Evolutionary conservation across 2,888 invertebrate species (phyloP).

Genomic region (Podabrus alpinus): DNA sequence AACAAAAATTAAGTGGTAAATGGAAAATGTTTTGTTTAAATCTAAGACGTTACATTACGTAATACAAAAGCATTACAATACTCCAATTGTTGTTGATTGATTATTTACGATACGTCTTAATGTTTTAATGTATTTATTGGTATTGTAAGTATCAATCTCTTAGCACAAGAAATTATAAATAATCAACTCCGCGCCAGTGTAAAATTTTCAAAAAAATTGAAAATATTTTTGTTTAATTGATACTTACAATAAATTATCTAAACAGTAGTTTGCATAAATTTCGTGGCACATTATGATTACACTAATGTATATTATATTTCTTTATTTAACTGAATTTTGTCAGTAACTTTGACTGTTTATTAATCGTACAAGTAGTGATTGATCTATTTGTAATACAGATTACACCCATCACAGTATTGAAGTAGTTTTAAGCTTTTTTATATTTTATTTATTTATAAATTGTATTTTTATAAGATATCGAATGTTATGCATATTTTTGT

Average conservation of each 20-base stretch:
- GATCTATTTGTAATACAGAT: constrained; percentile 27
- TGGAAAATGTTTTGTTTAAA: background rate
- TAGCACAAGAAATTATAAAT: background rate
- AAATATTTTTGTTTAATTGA: background rate
- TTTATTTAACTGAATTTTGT: constrained; percentile 7
- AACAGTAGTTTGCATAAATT: background rate
- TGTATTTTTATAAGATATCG: constrained; percentile 23
- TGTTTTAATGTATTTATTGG: background rate
- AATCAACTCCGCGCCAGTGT: background rate
- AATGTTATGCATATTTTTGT: constrained; percentile 7
- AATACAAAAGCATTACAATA: background rate
- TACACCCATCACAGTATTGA: constrained; percentile 40
- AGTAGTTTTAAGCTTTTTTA: constrained; percentile 33
- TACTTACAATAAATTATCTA: background rate
- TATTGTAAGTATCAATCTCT: background rate
- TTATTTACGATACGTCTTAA: background rate
- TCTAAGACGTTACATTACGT: background rate
- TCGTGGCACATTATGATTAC: background rate
- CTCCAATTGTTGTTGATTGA: background rate
- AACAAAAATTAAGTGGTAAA: background rate
- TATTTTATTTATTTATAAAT: constrained; percentile 28
- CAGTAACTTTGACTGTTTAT: constrained; percentile 23
- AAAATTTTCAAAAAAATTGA: background rate
- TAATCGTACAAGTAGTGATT: constrained; percentile 24
- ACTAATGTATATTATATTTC: constrained; percentile 6